These are phyloP conservation scores for Thaumatotibia leucotreta DNA, from an alignment of 1,140 invertebrate genomes.

Conservation along the genomic window DNA sequence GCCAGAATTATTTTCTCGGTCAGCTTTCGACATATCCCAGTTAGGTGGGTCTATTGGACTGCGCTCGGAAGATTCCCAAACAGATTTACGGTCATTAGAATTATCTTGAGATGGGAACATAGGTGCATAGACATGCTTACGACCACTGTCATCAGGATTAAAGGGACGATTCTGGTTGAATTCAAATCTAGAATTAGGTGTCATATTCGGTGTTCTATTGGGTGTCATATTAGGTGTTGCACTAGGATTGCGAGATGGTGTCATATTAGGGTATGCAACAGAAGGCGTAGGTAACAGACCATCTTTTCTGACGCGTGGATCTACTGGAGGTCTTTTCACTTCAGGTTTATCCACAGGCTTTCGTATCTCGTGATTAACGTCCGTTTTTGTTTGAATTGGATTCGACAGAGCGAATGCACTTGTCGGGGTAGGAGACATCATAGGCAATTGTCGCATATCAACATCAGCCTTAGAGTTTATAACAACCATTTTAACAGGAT, in stretches of 20 bases:
- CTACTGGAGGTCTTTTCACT: constrained; percentile 22
- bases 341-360: constrained; percentile 15
- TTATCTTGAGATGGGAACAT: constrained; percentile 25
- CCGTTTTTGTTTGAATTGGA: background rate
- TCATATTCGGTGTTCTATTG: constrained; percentile 29
- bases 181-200: constrained; percentile 32
- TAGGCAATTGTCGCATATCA: constrained; percentile 56
- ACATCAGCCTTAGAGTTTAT: constrained; percentile 43
- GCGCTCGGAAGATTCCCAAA: background rate
- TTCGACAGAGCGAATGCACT: background rate
- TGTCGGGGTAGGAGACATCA: constrained; percentile 1
- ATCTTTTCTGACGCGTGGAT: constrained; percentile 45
- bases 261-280: background rate
- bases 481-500: constrained; percentile 42
- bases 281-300: background rate
- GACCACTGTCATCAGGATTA: constrained; percentile 38
- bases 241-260: constrained; percentile 20
- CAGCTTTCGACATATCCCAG: background rate
- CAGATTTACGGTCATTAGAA: background rate
- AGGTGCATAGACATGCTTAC: constrained; percentile 55
- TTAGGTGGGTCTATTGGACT: background rate
- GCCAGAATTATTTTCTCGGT: background rate
- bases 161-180: constrained; percentile 43
- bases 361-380: background rate
- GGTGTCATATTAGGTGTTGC: constrained; percentile 28